phyloP scores from a whole-genome alignment of 2,888 invertebrate species.

The Lasioglossum zephyrum region DNA sequence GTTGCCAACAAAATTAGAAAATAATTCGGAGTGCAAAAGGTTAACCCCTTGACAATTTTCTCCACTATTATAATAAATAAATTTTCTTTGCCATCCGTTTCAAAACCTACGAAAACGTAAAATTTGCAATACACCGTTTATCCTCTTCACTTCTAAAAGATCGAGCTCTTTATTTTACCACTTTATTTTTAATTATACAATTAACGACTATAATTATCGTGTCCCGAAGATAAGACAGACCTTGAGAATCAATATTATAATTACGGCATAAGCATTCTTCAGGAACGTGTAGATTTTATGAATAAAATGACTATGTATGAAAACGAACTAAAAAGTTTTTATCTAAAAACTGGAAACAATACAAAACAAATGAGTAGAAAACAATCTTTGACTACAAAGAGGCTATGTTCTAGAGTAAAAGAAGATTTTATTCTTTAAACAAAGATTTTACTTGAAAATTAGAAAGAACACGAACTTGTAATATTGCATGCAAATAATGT shows the following conservation, averaged over 20 bases:
- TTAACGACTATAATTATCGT: not conserved
- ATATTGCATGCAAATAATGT: no score
- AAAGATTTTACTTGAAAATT: no score
- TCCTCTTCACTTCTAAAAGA: not conserved
- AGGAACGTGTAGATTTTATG: not conserved
- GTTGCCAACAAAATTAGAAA: no score
- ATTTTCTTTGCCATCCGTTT: not conserved
- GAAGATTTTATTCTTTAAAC: no score
- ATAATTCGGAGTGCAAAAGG: no score
- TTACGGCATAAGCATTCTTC: not conserved
- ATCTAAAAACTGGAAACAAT: no score
- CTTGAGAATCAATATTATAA: not conserved
- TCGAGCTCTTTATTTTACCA: no score
- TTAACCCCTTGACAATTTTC: not conserved
- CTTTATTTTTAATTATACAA: not conserved
- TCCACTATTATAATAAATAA: not conserved
- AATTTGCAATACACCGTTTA: not conserved
- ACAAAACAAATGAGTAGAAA: no score
- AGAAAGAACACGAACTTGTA: no score
- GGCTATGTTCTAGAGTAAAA: no score
- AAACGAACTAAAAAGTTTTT: no score
- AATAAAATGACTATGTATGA: not conserved
- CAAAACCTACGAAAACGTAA: not conserved
- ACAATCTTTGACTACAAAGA: no score
- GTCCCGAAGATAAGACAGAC: not conserved